These are phyloP conservation scores for Genyomyrus donnyi DNA, from an alignment of 2,113 vertebrate species.

Conservation along the genomic window DNA sequence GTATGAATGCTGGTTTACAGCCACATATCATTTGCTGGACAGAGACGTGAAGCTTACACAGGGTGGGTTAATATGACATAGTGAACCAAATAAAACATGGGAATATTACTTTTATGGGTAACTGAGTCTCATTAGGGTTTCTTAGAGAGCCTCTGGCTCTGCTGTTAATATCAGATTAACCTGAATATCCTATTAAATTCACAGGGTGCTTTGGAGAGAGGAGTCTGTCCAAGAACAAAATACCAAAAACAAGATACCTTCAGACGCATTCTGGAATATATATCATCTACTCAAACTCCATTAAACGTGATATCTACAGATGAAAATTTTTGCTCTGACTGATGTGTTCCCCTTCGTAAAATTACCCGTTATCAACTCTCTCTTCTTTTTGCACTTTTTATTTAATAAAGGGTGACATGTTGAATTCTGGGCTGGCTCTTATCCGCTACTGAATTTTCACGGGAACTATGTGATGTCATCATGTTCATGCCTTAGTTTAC, in stretches of 20 bases:
- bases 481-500: background rate
- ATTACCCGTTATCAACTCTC: slow-evolving; percentile 15
- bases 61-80: background rate
- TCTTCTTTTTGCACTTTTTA: slow-evolving; percentile 23
- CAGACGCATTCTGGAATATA: slow-evolving; percentile 15
- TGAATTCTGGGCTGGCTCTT: background rate
- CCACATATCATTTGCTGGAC: background rate
- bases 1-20: background rate
- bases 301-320: slow-evolving; percentile 24
- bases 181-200: background rate
- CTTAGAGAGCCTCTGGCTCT: background rate
- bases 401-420: background rate
- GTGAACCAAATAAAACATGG: background rate
- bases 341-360: slow-evolving; percentile 13
- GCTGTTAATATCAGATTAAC: background rate
- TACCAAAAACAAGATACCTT: slow-evolving; percentile 14
- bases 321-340: slow-evolving; percentile 28
- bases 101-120: background rate
- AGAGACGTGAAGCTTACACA: background rate
- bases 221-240: slow-evolving; percentile 5
- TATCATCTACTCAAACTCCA: slow-evolving; percentile 25
- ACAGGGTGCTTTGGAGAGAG: background rate
- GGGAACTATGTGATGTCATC: background rate
- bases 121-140: background rate
- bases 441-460: background rate